Conservation (phyloP, 2,113 vertebrate species). For the Pyrgilauda ruficollis region DNA sequence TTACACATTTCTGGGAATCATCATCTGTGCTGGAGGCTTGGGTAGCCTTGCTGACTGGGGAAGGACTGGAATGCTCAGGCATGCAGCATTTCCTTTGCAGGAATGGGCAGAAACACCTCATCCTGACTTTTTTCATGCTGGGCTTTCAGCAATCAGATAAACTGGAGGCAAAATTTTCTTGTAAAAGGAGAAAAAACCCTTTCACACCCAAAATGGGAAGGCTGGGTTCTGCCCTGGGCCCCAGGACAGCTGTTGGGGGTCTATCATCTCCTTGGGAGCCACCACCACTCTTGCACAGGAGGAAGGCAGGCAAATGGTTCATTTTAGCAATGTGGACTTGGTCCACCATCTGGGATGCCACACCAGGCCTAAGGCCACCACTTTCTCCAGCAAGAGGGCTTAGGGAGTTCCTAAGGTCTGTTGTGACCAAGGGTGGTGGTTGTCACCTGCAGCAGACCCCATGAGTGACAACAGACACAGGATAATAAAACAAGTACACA, state of each 20-base stretch:
- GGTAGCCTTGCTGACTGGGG: accelerated
- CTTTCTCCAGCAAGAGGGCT: not conserved
- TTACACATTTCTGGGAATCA: not conserved
- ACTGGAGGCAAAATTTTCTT: not conserved
- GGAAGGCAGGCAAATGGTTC: accelerated
- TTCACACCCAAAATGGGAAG: not conserved
- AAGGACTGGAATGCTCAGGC: not conserved
- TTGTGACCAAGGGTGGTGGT: not conserved
- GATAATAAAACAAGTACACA: not conserved
- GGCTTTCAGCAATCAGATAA: not conserved
- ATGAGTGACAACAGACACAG: not conserved
- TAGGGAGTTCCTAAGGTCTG: accelerated
- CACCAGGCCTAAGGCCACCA: not conserved
- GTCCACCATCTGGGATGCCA: not conserved
- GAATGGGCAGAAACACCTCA: not conserved
- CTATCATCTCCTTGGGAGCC: not conserved
- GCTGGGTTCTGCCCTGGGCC: too few species aligned
- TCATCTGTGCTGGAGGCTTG: not conserved
- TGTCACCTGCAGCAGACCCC: not conserved
- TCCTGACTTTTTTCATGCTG: not conserved
- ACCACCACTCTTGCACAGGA: accelerated
- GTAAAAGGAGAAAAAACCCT: not conserved
- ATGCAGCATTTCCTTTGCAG: accelerated
- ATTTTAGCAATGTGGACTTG: not conserved
- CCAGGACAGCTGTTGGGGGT: not conserved